These are phyloP conservation scores for Mythimna pallens DNA, from an alignment of 2,888 invertebrate genomes.

Conservation along the genomic window DNA sequence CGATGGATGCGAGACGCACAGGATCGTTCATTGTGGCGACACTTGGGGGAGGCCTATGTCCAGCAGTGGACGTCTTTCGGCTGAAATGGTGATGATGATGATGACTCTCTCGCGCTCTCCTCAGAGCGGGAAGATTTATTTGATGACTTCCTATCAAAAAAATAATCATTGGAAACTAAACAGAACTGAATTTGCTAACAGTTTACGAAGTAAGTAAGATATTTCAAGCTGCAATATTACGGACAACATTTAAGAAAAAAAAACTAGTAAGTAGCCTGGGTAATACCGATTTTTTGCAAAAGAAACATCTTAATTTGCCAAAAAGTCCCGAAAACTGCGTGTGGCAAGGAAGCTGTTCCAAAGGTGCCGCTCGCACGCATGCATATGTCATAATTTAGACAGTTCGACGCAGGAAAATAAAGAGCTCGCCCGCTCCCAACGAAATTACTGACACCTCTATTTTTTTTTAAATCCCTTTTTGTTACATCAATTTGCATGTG, in stretches of 20 bases:
- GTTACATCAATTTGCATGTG: slow-evolving; percentile 59
- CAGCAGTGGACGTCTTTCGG: too few species aligned
- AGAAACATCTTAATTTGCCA: slow-evolving; percentile 48
- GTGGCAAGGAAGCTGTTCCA: slow-evolving; percentile 63
- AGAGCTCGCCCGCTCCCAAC: slow-evolving; percentile 58
- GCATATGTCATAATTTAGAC: slow-evolving; percentile 72
- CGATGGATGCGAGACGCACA: too few species aligned
- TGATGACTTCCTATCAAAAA: too few species aligned
- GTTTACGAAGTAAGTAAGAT: not conserved
- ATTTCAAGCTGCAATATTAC: not conserved
- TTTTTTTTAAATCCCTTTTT: slow-evolving; percentile 48
- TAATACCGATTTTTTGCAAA: not conserved
- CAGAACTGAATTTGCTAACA: not conserved
- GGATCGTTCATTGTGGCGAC: too few species aligned
- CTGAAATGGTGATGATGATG: too few species aligned
- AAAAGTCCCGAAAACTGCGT: slow-evolving; percentile 58
- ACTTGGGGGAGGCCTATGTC: too few species aligned
- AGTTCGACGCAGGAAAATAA: slow-evolving; percentile 63
- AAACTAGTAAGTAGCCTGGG: not conserved
- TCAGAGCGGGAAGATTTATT: too few species aligned
- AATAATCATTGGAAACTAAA: too few species aligned
- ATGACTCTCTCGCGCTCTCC: too few species aligned
- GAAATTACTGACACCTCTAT: slow-evolving; percentile 69
- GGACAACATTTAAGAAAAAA: not conserved
- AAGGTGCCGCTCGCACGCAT: slow-evolving; percentile 56